Evolutionary conservation across 2,888 invertebrate genomes (phyloP).

Genomic region (Drosophila maculinotata): DNA sequence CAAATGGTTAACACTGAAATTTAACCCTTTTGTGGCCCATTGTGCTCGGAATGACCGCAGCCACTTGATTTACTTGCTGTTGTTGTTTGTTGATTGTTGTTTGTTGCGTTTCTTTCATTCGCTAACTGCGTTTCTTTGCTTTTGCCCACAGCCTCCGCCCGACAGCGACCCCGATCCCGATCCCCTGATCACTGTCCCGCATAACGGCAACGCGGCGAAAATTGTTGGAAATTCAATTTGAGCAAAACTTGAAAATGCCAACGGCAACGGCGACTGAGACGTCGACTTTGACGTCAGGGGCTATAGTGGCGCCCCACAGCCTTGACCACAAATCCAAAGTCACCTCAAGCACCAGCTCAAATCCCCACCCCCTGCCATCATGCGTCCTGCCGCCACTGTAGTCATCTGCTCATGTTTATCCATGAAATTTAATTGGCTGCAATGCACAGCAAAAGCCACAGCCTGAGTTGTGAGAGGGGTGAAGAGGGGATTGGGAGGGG

Average conservation of each 20-base stretch:
- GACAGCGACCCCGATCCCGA: too few species aligned
- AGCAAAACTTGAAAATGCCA: constrained; percentile 63
- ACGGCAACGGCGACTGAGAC: constrained; percentile 32
- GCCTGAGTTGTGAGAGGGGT: constrained; percentile 1
- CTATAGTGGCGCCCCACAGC: constrained; percentile 14
- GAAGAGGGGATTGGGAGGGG: neutral
- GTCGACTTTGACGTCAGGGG: neutral
- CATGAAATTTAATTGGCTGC: constrained; percentile 76
- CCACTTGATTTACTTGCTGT: constrained; percentile 46
- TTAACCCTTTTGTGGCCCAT: constrained; percentile 41
- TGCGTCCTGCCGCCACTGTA: neutral
- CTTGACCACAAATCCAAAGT: constrained; percentile 62
- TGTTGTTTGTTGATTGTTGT: too few species aligned
- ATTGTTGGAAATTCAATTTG: constrained; percentile 76
- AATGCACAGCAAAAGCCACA: constrained; percentile 51
- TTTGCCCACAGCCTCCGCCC: too few species aligned
- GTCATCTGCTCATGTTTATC: constrained; percentile 64
- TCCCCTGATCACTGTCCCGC: constrained; percentile 8
- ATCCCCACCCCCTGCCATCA: neutral
- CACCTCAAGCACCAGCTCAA: constrained; percentile 34
- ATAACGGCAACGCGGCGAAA: constrained; percentile 57
- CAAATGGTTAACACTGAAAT: neutral
- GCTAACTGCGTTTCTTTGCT: constrained; percentile 17
- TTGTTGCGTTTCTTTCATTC: constrained; percentile 29
- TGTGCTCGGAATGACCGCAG: constrained; percentile 45